A percentile compares a stretch with the other conserved stretches of the same genome.
These are phyloP conservation scores for Sycophaga agraensis DNA, from an alignment of 1,140 invertebrate genomes.

Conservation along the genomic window DNA sequence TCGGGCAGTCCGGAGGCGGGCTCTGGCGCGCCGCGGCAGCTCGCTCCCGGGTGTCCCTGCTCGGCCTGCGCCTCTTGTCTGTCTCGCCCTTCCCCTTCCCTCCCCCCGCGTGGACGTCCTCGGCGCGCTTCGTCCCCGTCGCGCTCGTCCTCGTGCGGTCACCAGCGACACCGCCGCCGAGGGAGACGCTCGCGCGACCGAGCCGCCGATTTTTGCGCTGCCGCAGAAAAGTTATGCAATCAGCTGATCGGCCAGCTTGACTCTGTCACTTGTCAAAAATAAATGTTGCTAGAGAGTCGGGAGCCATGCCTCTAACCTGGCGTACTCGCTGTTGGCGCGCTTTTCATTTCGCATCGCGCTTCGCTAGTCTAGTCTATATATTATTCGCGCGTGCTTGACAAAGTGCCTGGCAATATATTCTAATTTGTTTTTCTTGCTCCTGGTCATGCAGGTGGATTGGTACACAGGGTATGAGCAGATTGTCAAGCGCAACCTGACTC, in stretches of 20 bases:
- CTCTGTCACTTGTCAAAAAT: conserved; percentile 55
- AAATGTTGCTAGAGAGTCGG: conserved; percentile 41
- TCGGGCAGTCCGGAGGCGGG: no score
- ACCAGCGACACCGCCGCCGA: not conserved
- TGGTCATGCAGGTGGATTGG: conserved; percentile 54
- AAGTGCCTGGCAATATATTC: not conserved
- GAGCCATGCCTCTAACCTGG: conserved; percentile 38
- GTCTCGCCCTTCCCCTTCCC: not conserved
- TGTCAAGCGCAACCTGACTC: conserved; percentile 61
- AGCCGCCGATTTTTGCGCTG: conserved; percentile 25
- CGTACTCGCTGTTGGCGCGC: conserved; percentile 28
- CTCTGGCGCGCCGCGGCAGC: not conserved
- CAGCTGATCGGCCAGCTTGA: conserved; percentile 53
- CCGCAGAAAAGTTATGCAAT: conserved; percentile 57
- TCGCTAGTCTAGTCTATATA: conserved; percentile 4
- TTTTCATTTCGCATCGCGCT: not conserved
- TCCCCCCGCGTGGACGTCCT: not conserved
- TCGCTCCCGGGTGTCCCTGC: not conserved
- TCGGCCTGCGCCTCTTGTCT: not conserved
- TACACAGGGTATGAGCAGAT: conserved; percentile 61
- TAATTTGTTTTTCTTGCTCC: not conserved
- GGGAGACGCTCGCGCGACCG: not conserved
- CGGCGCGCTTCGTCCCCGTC: not conserved
- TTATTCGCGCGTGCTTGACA: not conserved
- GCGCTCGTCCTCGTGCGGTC: not conserved